Evolutionary conservation across 2,888 invertebrate genomes (phyloP), one percentile per base, ranked within the genome.

Genomic region (Acheta domesticus): DNA sequence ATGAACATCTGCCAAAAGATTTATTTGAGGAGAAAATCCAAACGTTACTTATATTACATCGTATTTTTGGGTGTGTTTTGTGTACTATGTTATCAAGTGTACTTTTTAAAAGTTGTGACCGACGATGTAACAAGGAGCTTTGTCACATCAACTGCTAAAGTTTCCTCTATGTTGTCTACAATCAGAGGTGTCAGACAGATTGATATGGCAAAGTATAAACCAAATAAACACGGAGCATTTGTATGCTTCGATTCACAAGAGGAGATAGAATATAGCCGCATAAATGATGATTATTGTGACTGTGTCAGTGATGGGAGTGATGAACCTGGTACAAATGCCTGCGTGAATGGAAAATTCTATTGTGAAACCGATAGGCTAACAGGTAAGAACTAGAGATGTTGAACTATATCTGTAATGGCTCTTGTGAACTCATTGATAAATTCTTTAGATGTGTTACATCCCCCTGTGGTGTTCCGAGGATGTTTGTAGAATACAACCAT

Each of bases 231-330:
- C 11, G 88, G 87, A 0, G 87, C 86, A 76, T 89, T 89, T 81
- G 85, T 85, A 75, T 90, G 90, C 79, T 84, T 89, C 78, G 84
- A 85, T 79, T 87, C 87, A 16, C 87, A 86, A 80, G 85, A 86
- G 79, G 87, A 88, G 82, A 90, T 92, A 78, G 86, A 88, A 2
- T 95, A 92, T 85, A 87, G 87, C 50, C 90, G 91, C 83, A 92
- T 96, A 2, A 97, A 97, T 87, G 97, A 98, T 85, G 95, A 97
- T 87, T 98, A 93, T 86, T 98, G 97, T 88, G 97, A 98, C 87
- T 98, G 98, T 86, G 85, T 85, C 79, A 88, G 91, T 83, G 97
- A 96, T 85, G 94, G 93, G 49, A 94, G 94, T 84, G 96, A 96
- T 85, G 94, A 94, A 86, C 92, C 93, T 77, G 96, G 97, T 81